Evolutionary conservation across 2,113 vertebrate species (phyloP), one percentile per base, ranked within the genome.

Genomic region (Leptosomus discolor): DNA sequence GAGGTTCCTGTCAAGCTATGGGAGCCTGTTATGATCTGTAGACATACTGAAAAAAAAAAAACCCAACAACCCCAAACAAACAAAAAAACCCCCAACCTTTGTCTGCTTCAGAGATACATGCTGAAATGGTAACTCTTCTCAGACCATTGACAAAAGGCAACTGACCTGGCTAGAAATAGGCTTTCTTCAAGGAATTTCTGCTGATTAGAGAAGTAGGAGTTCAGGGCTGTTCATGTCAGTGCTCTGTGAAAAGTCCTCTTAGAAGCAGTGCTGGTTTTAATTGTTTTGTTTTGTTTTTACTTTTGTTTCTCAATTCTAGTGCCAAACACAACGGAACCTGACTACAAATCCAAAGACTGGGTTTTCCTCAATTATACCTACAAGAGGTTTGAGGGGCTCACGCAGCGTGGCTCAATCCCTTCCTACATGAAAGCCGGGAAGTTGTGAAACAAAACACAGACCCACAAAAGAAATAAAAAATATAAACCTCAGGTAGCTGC

Each of bases 301-400:
- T 81, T 91, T 46, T 92, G 16, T 71, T 77, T 94, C 78, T 69
- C 64, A 61, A 81, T 96, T 97, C 79, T 50, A 98, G 98, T 99
- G 98, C 98, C 99, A 96, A 99, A 99, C 60, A 96, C 99, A 15
- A 99, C 99, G 2, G 99, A 99, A 96, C 98, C 99, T 1, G 99
- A 99, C 98, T 99, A 99, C 97, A 99, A 99, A 96, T 99, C 99
- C 76, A 99, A 99, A 99, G 99, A 99, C 98, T 99, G 99, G 99
- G 99, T 99, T 91, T 99, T 99, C 97, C 99, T 99, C 95, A 99
- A 99, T 98, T 99, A 99, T 67, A 99, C 99, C n/a, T 99, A 99
- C 98, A 99, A 99, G 95, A 98, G 99, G 83, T 99, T 99, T 58
- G 99, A 99, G 97, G 99, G 99, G 64, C 97, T 99, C 78, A 99